A percentile compares a stretch with the other conserved stretches of the same genome.
Evolutionary conservation across 1,140 invertebrate genomes (phyloP).

Genomic region (Melipona quadrifasciata): DNA sequence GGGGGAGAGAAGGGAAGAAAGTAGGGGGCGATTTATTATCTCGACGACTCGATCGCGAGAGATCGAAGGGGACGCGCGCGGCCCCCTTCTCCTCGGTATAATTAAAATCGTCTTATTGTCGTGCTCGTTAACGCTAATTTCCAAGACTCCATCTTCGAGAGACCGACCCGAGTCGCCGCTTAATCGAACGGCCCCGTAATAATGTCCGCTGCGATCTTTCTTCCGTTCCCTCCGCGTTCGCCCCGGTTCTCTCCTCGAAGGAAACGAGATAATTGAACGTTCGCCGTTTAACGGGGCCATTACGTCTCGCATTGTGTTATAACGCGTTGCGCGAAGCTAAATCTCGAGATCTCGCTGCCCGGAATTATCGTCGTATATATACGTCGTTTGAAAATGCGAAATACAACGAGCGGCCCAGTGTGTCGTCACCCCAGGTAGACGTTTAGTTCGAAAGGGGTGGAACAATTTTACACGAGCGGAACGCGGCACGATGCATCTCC

Average conservation of each 20-base stretch:
- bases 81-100: background rate
- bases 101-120: constrained; percentile 43
- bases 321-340: too few relatives aligned
- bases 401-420: background rate
- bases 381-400: too few relatives aligned
- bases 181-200: constrained; percentile 31
- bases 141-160: background rate
- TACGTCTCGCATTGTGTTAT: too few relatives aligned
- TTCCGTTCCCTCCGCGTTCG: background rate
- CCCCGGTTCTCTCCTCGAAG: background rate
- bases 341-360: too few relatives aligned
- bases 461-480: background rate
- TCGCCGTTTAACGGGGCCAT: too few relatives aligned
- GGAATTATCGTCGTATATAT: too few relatives aligned
- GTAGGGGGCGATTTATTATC: too few relatives aligned
- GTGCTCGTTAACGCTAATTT: constrained; percentile 41
- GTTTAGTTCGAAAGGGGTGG: background rate
- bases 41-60: constrained; percentile 9
- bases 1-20: background rate
- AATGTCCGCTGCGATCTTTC: background rate
- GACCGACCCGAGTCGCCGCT: background rate
- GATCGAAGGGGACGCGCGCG: background rate
- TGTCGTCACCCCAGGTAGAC: background rate
- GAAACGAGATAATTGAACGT: background rate
- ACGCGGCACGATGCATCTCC: background rate